phyloP scores from a whole-genome alignment of 1,140 invertebrate species.

The Drosophila biarmipes region DNA sequence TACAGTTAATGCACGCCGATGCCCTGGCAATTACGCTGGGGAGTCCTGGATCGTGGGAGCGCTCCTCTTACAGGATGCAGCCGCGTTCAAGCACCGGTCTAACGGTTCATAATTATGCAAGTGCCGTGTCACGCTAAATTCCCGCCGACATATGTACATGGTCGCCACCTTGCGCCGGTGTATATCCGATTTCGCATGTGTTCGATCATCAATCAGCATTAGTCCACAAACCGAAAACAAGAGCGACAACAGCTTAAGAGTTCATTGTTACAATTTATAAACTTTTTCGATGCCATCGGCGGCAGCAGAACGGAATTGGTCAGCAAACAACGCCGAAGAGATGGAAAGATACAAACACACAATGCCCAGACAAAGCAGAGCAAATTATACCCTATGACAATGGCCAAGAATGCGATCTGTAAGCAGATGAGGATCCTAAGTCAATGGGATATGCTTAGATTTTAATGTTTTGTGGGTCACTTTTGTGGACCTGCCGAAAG shows the following conservation, averaged over 20 bases:
- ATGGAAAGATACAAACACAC: slow-evolving; percentile 33
- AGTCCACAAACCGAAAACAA: slow-evolving; percentile 70
- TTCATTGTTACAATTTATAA: slow-evolving; percentile 80
- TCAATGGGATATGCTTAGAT: slow-evolving; percentile 43
- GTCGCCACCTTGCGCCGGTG: not conserved
- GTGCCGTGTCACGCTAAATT: slow-evolving; percentile 30
- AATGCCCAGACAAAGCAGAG: slow-evolving; percentile 44
- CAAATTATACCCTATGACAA: slow-evolving; percentile 46
- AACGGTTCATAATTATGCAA: slow-evolving; percentile 76
- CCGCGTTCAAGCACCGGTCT: slow-evolving; percentile 28
- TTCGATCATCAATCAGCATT: slow-evolving; percentile 75
- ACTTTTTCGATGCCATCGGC: slow-evolving; percentile 42
- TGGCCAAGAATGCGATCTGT: slow-evolving; percentile 30
- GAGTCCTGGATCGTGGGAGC: slow-evolving; percentile 62
- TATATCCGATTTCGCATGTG: slow-evolving; percentile 64
- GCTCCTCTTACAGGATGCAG: slow-evolving; percentile 66
- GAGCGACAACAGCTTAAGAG: slow-evolving; percentile 82
- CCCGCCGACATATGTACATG: not conserved
- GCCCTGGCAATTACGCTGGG: slow-evolving; percentile 55
- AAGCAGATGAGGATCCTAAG: slow-evolving; percentile 35
- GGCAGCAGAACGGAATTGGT: slow-evolving; percentile 37
- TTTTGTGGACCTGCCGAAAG: not conserved
- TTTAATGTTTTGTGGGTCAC: slow-evolving; percentile 17
- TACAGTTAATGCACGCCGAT: slow-evolving; percentile 63
- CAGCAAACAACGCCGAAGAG: slow-evolving; percentile 27